Conservation (phyloP, 2,113 vertebrate species). For the Stigmatopora nigra region DNA sequence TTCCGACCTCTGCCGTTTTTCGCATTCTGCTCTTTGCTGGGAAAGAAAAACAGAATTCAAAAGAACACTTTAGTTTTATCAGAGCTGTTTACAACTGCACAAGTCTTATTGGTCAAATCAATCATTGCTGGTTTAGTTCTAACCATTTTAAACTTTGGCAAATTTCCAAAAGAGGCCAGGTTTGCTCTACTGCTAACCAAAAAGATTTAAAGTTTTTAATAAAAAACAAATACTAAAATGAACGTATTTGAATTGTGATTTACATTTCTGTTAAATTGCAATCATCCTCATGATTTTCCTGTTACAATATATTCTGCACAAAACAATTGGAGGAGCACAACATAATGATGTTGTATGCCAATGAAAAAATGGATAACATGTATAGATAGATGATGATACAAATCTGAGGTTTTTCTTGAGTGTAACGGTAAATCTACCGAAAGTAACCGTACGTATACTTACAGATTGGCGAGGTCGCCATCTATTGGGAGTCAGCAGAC, state of each 20-base stretch:
- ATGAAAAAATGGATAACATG: background rate
- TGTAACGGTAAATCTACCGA: background rate
- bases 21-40: slow-evolving; percentile 41
- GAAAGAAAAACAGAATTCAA: background rate
- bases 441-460: background rate
- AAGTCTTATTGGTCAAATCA: no score
- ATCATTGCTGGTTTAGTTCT: no score
- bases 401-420: background rate
- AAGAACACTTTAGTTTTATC: no score
- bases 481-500: background rate
- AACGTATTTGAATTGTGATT: background rate
- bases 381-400: background rate
- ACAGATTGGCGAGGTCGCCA: slow-evolving; percentile 8
- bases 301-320: background rate
- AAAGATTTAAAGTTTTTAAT: no score
- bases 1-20: slow-evolving; percentile 9
- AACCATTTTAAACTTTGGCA: no score
- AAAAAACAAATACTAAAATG: no score
- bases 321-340: background rate
- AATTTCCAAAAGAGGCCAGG: no score
- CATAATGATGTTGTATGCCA: background rate
- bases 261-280: background rate
- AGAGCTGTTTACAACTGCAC: no score
- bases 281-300: background rate
- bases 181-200: no score